These are phyloP conservation scores for Pogonophryne albipinna DNA, from an alignment of 2,797 vertebrate genomes.

Conservation along the genomic window DNA sequence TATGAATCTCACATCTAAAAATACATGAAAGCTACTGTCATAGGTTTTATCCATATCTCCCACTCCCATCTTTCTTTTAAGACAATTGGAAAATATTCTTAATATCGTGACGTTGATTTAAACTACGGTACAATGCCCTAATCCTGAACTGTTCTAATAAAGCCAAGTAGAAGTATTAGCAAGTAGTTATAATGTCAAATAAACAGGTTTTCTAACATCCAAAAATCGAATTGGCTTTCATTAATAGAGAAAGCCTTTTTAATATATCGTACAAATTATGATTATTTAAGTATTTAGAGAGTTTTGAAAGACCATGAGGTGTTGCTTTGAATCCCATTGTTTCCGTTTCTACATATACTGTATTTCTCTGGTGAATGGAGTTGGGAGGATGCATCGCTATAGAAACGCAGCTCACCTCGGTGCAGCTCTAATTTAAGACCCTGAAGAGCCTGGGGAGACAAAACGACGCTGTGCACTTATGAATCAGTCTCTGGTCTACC, in stretches of 20 bases:
- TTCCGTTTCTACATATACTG: slow-evolving; percentile 48
- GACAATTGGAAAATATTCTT: not conserved
- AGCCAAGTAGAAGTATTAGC: not conserved
- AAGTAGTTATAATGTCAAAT: too few relatives aligned
- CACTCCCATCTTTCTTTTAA: not conserved
- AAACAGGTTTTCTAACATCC: not conserved
- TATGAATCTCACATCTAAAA: not conserved
- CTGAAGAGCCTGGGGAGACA: slow-evolving; percentile 67
- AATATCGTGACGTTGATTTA: not conserved
- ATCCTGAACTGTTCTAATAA: not conserved
- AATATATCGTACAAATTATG: not conserved
- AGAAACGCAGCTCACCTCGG: slow-evolving; percentile 80
- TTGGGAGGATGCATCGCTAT: slow-evolving; percentile 74
- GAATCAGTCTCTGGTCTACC: slow-evolving; percentile 69
- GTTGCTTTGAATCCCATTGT: slow-evolving; percentile 36
- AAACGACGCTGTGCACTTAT: slow-evolving; percentile 26
- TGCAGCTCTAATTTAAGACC: slow-evolving; percentile 77
- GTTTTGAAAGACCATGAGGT: not conserved
- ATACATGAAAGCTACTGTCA: not conserved
- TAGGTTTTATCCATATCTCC: not conserved
- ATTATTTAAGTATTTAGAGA: not conserved
- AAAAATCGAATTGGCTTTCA: not conserved
- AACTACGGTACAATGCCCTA: not conserved
- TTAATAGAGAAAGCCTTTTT: not conserved
- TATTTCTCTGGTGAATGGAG: slow-evolving; percentile 45